Base-by-base conservation (phyloP, 2,113 vertebrate species). In the Brachirus orientalis region DNA sequence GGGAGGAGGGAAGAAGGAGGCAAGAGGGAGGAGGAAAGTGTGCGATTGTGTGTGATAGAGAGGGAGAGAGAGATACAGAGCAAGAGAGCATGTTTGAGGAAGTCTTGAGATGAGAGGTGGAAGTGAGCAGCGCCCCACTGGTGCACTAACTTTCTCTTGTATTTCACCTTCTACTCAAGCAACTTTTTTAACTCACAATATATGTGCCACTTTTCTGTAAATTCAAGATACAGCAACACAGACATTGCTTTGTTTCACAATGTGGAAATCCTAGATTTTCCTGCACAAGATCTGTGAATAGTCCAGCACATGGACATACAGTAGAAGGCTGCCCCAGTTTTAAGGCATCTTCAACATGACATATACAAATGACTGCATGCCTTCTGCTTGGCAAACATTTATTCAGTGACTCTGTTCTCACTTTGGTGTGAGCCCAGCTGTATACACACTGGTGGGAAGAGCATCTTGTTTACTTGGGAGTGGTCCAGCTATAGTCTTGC, bases 381-480 rank as follows among this genome's bases (percentile, higher is more conserved):
- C 41, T 50, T 64, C 65, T 75, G 78, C 77, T 67, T 50, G 6
- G 65, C 85, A 89, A 90, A 89, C 82, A 85, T 85, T 87, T 72
- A 75, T 75, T 72, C 46, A 61, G 58, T 65, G 59, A 71, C 67
- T 66, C 53, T 37, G 8, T 79, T 50, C 55, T 82, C 87, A 78
- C 82, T 78, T 46, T 45, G 68, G 80, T 85, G 72, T 50, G 10
- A 87, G 18, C n/a, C 71, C 89, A 90, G 87, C 91, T 92, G 89
- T 75, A 68, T 41, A 92, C 84, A 92, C 85, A 85, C 43, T 3
- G 50, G 60, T 40, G 41, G 56, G 79, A 63, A 78, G 65, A 43
- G 63, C 62, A 64, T 72, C 55, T 65, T 73, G 80, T 86, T 88
- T 90, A 76, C 80, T 14, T 51, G 69, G 53, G 58, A 65, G 28